Percentiles rank a stretch among this genome's conserved stretches.
Evolutionary conservation across 92 coral and sea anemone genomes (phyloP).

Genomic region (Porites cylindrica): DNA sequence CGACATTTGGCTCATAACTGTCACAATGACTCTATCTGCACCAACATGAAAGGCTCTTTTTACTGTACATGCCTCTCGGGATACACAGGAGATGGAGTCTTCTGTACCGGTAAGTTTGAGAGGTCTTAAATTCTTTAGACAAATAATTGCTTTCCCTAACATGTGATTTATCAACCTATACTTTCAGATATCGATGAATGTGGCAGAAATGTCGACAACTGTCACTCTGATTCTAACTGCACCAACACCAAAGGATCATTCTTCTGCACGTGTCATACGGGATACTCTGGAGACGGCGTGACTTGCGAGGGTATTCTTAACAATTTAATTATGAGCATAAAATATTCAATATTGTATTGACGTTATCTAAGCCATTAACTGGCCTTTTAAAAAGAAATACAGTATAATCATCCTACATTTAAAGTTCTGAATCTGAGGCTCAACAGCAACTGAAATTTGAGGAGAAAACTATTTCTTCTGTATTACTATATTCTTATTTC

Average conservation of each 20-base stretch:
- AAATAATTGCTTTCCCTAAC: too few relatives aligned
- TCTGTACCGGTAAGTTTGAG: constrained; percentile 44
- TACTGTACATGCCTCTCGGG: constrained; percentile 63
- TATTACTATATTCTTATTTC: too few relatives aligned
- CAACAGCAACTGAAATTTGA: too few relatives aligned
- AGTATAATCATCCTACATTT: neutral
- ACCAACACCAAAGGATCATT: constrained; percentile 89
- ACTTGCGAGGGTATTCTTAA: constrained; percentile 71
- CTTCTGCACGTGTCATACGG: constrained; percentile 86
- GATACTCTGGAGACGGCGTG: constrained; percentile 89
- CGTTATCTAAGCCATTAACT: neutral
- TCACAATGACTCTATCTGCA: constrained; percentile 57
- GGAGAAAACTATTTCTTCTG: too few relatives aligned
- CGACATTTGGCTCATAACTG: constrained; percentile 54
- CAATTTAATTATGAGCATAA: too few relatives aligned
- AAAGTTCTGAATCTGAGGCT: too few relatives aligned
- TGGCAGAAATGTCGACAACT: constrained; percentile 37
- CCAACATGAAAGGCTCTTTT: constrained; percentile 62
- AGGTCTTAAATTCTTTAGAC: neutral
- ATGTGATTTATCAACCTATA: neutral
- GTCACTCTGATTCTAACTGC: constrained; percentile 71
- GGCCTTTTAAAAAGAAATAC: neutral
- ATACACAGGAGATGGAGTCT: constrained; percentile 59
- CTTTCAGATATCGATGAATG: constrained; percentile 71
- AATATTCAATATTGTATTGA: too few relatives aligned